These are phyloP conservation scores for Eilema sororculum DNA, from an alignment of 2,888 invertebrate species.

Conservation along the genomic window DNA sequence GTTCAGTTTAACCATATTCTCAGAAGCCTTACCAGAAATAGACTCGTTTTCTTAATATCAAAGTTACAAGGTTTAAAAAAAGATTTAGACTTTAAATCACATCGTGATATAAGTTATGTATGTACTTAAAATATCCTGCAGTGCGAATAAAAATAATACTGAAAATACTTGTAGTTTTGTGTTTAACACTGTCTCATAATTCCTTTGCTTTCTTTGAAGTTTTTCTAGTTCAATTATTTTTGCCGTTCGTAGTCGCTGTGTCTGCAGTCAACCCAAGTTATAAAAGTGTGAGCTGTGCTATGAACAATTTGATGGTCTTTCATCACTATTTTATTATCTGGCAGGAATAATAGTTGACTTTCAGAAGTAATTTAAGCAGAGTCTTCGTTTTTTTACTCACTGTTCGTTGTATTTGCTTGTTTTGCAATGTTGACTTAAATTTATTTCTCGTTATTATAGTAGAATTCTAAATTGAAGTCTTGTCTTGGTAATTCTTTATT, in stretches of 20 bases:
- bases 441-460: slow-evolving; percentile 28
- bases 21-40: too few relatives aligned
- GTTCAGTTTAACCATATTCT: too few relatives aligned
- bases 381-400: slow-evolving; percentile 52
- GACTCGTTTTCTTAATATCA: too few relatives aligned
- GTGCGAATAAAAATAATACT: background rate
- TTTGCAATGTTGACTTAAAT: slow-evolving; percentile 31
- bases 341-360: slow-evolving; percentile 42
- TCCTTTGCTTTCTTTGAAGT: slow-evolving; percentile 19
- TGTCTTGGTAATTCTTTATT: slow-evolving; percentile 26
- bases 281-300: slow-evolving; percentile 60
- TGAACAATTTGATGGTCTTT: slow-evolving; percentile 54
- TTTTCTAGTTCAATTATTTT: slow-evolving; percentile 43
- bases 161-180: background rate
- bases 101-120: too few relatives aligned
- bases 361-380: slow-evolving; percentile 37
- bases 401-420: slow-evolving; percentile 41
- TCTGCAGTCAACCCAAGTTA: slow-evolving; percentile 61
- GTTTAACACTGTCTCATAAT: background rate
- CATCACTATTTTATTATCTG: slow-evolving; percentile 60
- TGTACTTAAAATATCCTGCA: background rate
- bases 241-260: slow-evolving; percentile 53
- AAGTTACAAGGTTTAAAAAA: too few relatives aligned
- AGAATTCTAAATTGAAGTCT: slow-evolving; percentile 21
- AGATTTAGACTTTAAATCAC: too few relatives aligned